These are phyloP conservation scores for Sussaba pulchella DNA, from an alignment of 2,888 invertebrate genomes.

Conservation along the genomic window DNA sequence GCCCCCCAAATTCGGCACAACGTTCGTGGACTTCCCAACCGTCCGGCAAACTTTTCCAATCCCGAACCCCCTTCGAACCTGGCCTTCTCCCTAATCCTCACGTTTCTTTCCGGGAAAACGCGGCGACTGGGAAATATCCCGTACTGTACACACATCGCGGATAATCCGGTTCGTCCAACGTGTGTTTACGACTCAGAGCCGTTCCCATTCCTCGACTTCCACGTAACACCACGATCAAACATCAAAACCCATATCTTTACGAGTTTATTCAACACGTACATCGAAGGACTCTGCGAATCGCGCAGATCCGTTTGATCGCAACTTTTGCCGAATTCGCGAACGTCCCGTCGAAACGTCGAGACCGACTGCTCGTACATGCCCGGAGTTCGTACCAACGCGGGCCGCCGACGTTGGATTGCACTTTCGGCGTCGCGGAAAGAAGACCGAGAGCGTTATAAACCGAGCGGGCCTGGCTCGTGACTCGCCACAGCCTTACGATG, in stretches of 20 bases:
- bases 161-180: conserved; percentile 6
- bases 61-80: background rate
- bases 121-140: background rate
- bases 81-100: background rate
- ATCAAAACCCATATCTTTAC: conserved; percentile 30
- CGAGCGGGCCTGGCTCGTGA: conserved; percentile 13
- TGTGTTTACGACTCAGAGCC: conserved; percentile 9
- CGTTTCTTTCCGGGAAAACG: conserved; percentile 5
- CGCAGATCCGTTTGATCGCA: background rate
- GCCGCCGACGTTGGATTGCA: background rate
- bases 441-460: conserved; percentile 31
- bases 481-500: conserved; percentile 19
- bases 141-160: background rate
- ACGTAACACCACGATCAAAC: conserved; percentile 11
- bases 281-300: background rate
- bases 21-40: conserved; percentile 12
- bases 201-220: background rate
- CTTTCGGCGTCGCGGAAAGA: conserved; percentile 41
- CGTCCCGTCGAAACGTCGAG: conserved; percentile 17
- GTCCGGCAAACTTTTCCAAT: background rate
- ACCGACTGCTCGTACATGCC: conserved; percentile 33
- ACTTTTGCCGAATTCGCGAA: background rate
- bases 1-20: conserved; percentile 8
- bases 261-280: conserved; percentile 39
- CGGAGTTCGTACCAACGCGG: background rate